A percentile compares a stretch with the other conserved stretches of the same genome.
Conservation (phyloP, 2,888 invertebrate species). For the Neria commutata region DNA sequence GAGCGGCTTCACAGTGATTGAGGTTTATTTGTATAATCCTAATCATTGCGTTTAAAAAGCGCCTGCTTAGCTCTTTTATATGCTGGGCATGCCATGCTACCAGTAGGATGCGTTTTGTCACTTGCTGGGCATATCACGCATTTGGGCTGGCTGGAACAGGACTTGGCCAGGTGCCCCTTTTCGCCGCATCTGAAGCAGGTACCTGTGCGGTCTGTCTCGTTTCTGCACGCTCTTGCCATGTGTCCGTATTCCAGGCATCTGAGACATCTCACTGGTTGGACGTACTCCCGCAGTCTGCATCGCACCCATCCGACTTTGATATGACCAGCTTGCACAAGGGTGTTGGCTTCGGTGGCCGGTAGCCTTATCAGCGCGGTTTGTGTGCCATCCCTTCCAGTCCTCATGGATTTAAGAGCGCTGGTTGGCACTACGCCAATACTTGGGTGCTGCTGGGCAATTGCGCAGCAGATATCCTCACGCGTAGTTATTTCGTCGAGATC, state of each 20-base stretch:
- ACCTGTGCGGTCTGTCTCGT: not conserved
- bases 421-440: not conserved
- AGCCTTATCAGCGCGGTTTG: not conserved
- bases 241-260: constrained; percentile 8
- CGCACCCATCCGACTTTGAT: constrained; percentile 1
- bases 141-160: not conserved
- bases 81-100: not conserved
- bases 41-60: not conserved
- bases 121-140: constrained; percentile 1
- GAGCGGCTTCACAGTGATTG: constrained; percentile 5
- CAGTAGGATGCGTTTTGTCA: not conserved
- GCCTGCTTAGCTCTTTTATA: not conserved
- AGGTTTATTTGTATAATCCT: constrained; percentile 7
- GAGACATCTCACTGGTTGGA: not conserved
- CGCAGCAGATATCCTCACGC: not conserved
- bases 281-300: constrained; percentile 3
- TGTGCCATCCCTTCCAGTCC: not conserved
- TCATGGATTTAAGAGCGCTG: not conserved
- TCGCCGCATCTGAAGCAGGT: not conserved
- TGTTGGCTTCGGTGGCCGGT: not conserved
- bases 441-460: constrained; percentile 1
- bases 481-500: constrained; percentile 3
- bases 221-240: not conserved
- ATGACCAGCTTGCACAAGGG: not conserved
- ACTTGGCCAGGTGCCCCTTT: not conserved